Conservation (phyloP, 2,888 invertebrate species). For the Poecilobothrus nobilitatus region DNA sequence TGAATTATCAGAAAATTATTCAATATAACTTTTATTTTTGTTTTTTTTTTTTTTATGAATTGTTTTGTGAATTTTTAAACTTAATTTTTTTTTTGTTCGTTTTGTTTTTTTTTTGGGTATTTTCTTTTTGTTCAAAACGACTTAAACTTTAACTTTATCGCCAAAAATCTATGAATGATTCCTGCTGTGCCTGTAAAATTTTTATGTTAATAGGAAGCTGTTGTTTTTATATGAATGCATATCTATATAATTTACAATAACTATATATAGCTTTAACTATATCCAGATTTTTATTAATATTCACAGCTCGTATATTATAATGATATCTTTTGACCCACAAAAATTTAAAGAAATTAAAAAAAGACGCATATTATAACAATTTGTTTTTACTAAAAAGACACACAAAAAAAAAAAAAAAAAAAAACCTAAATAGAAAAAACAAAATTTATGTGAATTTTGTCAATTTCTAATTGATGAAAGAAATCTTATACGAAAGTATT, state of each 20-base stretch:
- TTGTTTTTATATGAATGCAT: not conserved
- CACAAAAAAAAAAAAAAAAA: not conserved
- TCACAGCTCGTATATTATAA: slow-evolving; percentile 4
- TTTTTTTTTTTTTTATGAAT: too few species aligned
- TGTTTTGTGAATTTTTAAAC: too few species aligned
- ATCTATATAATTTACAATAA: not conserved
- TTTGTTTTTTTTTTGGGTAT: too few species aligned
- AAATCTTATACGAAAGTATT: not conserved
- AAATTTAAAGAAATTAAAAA: not conserved
- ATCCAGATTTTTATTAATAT: not conserved
- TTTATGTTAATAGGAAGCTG: not conserved
- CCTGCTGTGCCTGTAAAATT: slow-evolving; percentile 1
- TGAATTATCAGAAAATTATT: too few species aligned
- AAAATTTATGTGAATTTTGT: slow-evolving; percentile 2
- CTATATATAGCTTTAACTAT: not conserved
- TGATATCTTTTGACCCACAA: not conserved
- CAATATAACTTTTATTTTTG: too few species aligned
- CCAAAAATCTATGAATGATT: not conserved
- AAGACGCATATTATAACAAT: not conserved
- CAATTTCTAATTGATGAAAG: not conserved
- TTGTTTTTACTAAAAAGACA: not conserved
- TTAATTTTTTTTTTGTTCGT: too few species aligned
- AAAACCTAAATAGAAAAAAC: not conserved
- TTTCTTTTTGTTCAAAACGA: too few species aligned
- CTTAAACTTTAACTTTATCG: too few species aligned